phyloP scores from a whole-genome alignment of 2,113 vertebrate species.

The Eubucco bourcierii region DNA sequence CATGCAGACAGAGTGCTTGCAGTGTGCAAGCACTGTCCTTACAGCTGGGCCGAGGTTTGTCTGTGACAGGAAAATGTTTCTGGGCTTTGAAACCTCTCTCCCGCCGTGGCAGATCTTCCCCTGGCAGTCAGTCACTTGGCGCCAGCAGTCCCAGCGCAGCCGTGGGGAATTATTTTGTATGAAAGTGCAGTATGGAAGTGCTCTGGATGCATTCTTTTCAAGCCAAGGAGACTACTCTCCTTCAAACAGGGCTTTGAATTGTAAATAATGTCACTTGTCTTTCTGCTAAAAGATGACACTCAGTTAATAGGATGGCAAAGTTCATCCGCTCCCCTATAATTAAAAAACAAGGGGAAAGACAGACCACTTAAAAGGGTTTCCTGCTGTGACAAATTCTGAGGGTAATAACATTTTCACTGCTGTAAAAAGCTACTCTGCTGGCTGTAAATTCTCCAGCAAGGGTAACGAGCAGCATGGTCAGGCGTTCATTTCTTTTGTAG shows the following conservation, averaged over 20 bases:
- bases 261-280: neutral
- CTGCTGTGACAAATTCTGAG: constrained; percentile 10
- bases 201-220: neutral
- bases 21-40: no score
- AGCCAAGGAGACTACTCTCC: neutral
- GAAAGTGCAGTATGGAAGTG: neutral
- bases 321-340: neutral
- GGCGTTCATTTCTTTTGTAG: neutral
- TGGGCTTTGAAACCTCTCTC: neutral
- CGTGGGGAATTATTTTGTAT: neutral
- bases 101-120: neutral
- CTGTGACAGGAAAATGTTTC: neutral
- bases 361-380: constrained; percentile 27
- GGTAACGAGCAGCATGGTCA: neutral
- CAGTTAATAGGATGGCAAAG: constrained; percentile 23
- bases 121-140: rapidly evolving
- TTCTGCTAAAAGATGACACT: neutral
- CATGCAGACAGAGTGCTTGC: neutral
- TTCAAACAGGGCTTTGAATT: neutral
- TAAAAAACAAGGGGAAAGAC: constrained; percentile 39
- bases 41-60: no score
- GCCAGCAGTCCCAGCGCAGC: neutral
- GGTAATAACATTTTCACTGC: constrained; percentile 4
- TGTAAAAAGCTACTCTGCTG: neutral
- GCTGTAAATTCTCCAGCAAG: constrained; percentile 25